phyloP scores from a whole-genome alignment of 2,113 vertebrate species.

The Dipodomys spectabilis region DNA sequence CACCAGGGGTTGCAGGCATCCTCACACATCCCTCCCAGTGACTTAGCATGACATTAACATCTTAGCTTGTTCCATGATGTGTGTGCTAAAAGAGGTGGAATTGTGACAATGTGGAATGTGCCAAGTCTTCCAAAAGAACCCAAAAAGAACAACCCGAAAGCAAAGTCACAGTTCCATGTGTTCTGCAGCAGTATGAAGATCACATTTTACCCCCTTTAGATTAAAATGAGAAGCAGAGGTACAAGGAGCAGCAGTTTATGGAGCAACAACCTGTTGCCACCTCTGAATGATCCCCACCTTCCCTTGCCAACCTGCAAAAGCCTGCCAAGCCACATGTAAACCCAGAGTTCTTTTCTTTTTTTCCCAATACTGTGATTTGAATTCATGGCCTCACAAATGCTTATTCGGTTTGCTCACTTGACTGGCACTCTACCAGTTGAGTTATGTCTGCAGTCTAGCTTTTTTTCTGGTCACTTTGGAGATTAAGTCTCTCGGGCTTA shows the following conservation, averaged over 20 bases:
- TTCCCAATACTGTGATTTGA: too few relatives aligned
- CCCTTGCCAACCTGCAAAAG: too few relatives aligned
- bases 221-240: background rate
- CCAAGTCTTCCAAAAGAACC: background rate
- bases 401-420: too few relatives aligned
- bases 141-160: background rate
- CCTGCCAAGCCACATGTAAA: too few relatives aligned
- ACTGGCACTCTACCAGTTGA: too few relatives aligned
- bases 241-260: background rate
- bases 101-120: background rate
- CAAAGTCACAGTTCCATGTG: slow-evolving; percentile 13
- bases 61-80: background rate
- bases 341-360: too few relatives aligned
- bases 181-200: slow-evolving; percentile 4
- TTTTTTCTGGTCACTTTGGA: too few relatives aligned
- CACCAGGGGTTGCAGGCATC: background rate
- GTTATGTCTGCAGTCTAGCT: too few relatives aligned
- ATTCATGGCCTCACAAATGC: too few relatives aligned
- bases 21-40: rapidly evolving
- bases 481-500: too few relatives aligned
- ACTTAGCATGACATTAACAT: background rate
- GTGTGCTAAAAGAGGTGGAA: background rate
- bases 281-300: background rate
- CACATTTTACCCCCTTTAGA: background rate
- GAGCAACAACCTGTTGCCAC: background rate